Conservation (phyloP, 1,140 invertebrate species). For the Centruroides vittatus region DNA sequence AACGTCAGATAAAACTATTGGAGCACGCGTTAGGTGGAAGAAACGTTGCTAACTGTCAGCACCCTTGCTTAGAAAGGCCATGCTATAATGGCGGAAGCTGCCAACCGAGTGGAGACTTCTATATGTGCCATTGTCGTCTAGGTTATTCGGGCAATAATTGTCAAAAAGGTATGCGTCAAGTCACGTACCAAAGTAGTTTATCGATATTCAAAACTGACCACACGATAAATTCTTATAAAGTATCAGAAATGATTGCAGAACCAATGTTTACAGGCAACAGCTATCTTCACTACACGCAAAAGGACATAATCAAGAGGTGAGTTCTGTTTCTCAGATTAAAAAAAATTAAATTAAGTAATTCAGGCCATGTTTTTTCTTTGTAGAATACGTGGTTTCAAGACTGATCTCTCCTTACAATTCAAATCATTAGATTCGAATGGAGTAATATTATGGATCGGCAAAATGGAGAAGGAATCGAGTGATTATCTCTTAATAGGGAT, state of each 20-base stretch:
- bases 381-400: constrained; percentile 58
- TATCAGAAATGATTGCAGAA: constrained; percentile 20
- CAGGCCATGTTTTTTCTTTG: constrained; percentile 13
- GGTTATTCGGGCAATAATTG: constrained; percentile 36
- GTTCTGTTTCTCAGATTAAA: background rate
- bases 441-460: constrained; percentile 78
- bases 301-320: constrained; percentile 54
- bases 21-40: constrained; percentile 72
- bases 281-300: constrained; percentile 60
- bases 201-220: too few species aligned
- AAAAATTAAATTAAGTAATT: too few species aligned
- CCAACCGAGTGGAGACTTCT: constrained; percentile 57
- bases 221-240: constrained; percentile 9
- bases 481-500: constrained; percentile 75
- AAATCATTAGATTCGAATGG: constrained; percentile 49
- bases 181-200: too few species aligned
- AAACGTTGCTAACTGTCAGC: constrained; percentile 82
- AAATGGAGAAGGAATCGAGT: constrained; percentile 39
- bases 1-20: constrained; percentile 58
- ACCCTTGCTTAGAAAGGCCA: constrained; percentile 60
- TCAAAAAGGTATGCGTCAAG: constrained; percentile 27
- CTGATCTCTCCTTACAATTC: constrained; percentile 68
- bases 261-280: constrained; percentile 51
- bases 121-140: constrained; percentile 58
- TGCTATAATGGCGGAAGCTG: constrained; percentile 63